Evolutionary conservation across 2,888 invertebrate species (phyloP), one percentile per base, ranked within the genome.

Genomic region (Lithophane semibrunnea): DNA sequence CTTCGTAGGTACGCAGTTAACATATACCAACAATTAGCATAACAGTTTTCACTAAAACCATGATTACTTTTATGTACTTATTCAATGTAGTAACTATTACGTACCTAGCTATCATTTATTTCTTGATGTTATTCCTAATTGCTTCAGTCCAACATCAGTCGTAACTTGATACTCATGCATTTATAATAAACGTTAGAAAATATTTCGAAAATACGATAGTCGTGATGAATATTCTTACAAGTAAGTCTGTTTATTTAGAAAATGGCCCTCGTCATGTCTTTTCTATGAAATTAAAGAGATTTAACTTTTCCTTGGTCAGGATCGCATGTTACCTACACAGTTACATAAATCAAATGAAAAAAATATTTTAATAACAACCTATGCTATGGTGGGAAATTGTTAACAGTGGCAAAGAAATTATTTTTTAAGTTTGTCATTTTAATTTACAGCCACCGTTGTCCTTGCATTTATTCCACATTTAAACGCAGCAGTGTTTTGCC

Each of bases 211-310:
- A 56, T 52, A 37, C 52, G 5, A 60, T 21, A 37, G 13, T 58
- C 73, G 61, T 67, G 61, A 71, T 79, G 71, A 71, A 68, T 74
- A 78, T 74, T 79, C 18, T 52, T 79, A 56, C 82, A 78, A 64
- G 78, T 82, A 82, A 82, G 73, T 82, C n/a, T 58, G 21, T 7
- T 65, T 64, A 47, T 24, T 2, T 49, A 42, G 37, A 61, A 54
- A 68, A 58, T 56, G 56, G 44, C 21, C 8, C 52, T 21, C 21
- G 52, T 52, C 52, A 21, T 52, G 8, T 52, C 8, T 21, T 52
- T 52, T 52, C 52, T 7, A 9, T 52, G 52, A 52, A 52, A 52
- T 21, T 52, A 21, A 21, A 42, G 49, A 21, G 29, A 18, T 60
- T 42, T 21, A 42, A 42, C 21, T 47, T 64, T 47, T 29, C 7